A percentile compares a stretch with the other conserved stretches of the same genome.
phyloP scores from a whole-genome alignment of 2,888 invertebrate species.

The Aspidiotus destructor region DNA sequence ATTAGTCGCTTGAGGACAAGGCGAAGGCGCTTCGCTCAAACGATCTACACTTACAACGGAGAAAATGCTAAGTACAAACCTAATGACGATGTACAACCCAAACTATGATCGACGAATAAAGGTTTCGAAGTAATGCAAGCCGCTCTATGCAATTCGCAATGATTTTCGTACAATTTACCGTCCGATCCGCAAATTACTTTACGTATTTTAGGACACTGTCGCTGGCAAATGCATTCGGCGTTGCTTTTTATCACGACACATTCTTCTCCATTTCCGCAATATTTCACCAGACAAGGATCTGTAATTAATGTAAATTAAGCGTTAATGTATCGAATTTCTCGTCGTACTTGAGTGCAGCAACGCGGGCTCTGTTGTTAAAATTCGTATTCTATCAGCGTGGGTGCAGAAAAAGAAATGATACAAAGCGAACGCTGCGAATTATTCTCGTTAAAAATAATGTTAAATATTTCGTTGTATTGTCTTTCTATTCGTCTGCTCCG shows the following conservation, averaged over 20 bases:
- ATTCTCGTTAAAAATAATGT: no score
- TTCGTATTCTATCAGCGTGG: no score
- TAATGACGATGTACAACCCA: conserved; percentile 35
- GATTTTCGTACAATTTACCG: conserved; percentile 56
- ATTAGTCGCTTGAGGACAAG: no score
- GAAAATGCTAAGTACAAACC: background rate
- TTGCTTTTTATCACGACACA: conserved; percentile 49
- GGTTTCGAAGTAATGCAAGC: conserved; percentile 50
- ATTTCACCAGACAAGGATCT: conserved; percentile 56
- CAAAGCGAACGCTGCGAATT: no score
- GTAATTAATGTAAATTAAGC: conserved; percentile 38
- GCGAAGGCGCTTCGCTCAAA: no score
- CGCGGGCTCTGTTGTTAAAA: no score
- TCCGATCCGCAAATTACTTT: conserved; percentile 57
- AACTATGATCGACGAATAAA: conserved; percentile 49
- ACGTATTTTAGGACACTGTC: conserved; percentile 48
- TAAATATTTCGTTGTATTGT: no score
- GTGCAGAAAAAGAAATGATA: no score
- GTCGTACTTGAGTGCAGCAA: no score
- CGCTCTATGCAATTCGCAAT: conserved; percentile 56
- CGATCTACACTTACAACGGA: no score
- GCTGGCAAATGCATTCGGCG: conserved; percentile 53
- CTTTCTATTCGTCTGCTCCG: no score
- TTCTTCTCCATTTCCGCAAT: conserved; percentile 57
- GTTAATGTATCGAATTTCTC: no score